Conservation (phyloP, 2,113 vertebrate species). For the Todiramphus saurophagus region DNA sequence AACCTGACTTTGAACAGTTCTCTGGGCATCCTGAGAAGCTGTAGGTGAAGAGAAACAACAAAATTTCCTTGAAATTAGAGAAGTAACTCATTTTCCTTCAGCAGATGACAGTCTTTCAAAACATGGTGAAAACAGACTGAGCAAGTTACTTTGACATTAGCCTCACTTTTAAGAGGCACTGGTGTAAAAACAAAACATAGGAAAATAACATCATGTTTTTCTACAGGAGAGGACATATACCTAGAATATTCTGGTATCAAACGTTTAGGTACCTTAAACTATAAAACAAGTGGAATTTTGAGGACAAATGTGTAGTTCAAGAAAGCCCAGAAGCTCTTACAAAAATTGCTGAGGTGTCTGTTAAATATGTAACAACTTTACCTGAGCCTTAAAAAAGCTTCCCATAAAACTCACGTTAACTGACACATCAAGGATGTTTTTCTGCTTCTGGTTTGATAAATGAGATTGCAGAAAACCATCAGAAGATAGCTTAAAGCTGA, state of each 20-base stretch:
- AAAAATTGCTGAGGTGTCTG: not conserved
- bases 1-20: not conserved
- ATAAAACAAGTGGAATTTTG: not conserved
- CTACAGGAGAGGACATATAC: not conserved
- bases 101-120: not conserved
- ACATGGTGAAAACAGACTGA: not conserved
- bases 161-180: not conserved
- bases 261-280: not conserved
- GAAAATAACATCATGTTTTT: not conserved
- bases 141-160: not conserved
- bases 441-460: not conserved
- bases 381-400: not conserved
- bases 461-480: not conserved
- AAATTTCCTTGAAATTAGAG: not conserved
- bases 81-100: not conserved
- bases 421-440: not conserved
- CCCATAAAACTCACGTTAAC: not conserved
- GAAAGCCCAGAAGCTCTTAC: not conserved
- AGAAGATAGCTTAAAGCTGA: not conserved
- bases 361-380: not conserved
- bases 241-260: not conserved
- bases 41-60: not conserved
- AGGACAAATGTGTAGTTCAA: not conserved
- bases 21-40: not conserved
- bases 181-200: not conserved